Base-by-base conservation (phyloP, 2,888 invertebrate species). In the Heliconius charithonia region DNA sequence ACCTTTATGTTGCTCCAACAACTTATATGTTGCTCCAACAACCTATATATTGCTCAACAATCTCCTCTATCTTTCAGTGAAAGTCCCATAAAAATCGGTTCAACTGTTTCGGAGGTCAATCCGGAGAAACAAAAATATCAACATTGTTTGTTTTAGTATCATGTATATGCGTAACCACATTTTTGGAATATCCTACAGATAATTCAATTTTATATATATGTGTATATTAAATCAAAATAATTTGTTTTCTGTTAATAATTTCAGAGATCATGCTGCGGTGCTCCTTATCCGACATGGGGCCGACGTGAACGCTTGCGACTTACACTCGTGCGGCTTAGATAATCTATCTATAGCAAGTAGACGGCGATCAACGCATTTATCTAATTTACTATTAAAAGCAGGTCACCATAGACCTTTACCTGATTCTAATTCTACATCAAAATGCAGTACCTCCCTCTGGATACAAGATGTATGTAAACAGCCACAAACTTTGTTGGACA, bases 231-330 rank as follows among this genome's bases (percentile, higher is more conserved):
- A 45, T 56, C 56, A 22, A 56, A 22, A 22, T 56, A 0, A 56
- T 56, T 56, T 67, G 19, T 59, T 56, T 16, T 56, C 22, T 65
- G 63, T 77, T 67, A 72, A 66, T 45, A 80, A 79, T 91, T 91
- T 74, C 90, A 95, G 95, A 83, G 93, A 94, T 81, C 85, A 91
- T 76, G 96, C 96, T 19, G 96, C 96, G 4, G 90, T 94, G 67
- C 87, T 95, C 19, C 90, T 97, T 16, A 95, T 97, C 75, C 94
- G 95, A 76, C 95, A 96, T 82, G 97, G 97, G 56, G 96, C 96
- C 16, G 96, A 96, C 84, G 96, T 96, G 0, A 96, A 96, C 86
- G 89, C 95, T 4, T 95, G 95, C 81, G 96, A 96, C 84, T 91
- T 96, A 78, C 92, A 95, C 76, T 93, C 95, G 2, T 95, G 94